Evolutionary conservation across 2,888 invertebrate species (phyloP).

Genomic region (Sinelater perroti): DNA sequence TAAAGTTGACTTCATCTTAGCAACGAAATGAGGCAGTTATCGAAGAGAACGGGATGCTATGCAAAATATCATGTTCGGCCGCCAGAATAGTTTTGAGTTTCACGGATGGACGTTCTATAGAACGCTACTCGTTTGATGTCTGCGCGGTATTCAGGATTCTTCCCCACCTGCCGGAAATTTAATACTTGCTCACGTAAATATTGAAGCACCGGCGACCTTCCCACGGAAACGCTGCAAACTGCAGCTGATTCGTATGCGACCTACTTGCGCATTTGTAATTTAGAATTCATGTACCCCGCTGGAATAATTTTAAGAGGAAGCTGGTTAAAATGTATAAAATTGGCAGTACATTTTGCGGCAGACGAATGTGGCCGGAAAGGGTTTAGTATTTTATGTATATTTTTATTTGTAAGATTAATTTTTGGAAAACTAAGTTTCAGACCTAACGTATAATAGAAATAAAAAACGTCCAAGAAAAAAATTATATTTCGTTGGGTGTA

Average conservation of each 20-base stretch:
- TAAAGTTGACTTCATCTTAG: constrained; percentile 31
- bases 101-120: too few species aligned
- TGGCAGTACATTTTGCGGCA: too few species aligned
- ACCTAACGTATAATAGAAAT: too few species aligned
- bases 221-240: constrained; percentile 17
- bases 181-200: constrained; percentile 7
- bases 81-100: background rate
- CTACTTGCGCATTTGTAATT: constrained; percentile 32
- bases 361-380: too few species aligned
- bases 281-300: constrained; percentile 20
- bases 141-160: background rate
- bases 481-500: too few species aligned
- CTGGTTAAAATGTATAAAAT: constrained; percentile 3
- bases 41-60: constrained; percentile 14
- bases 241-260: constrained; percentile 26
- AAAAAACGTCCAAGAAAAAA: too few species aligned
- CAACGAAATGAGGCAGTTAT: constrained; percentile 29
- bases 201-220: constrained; percentile 15
- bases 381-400: too few species aligned
- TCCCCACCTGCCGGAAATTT: background rate
- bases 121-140: background rate
- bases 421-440: too few species aligned
- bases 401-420: too few species aligned
- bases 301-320: constrained; percentile 25
- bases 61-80: constrained; percentile 5